These are phyloP conservation scores for Gambusia affinis DNA, from an alignment of 2,113 vertebrate genomes.

Conservation along the genomic window DNA sequence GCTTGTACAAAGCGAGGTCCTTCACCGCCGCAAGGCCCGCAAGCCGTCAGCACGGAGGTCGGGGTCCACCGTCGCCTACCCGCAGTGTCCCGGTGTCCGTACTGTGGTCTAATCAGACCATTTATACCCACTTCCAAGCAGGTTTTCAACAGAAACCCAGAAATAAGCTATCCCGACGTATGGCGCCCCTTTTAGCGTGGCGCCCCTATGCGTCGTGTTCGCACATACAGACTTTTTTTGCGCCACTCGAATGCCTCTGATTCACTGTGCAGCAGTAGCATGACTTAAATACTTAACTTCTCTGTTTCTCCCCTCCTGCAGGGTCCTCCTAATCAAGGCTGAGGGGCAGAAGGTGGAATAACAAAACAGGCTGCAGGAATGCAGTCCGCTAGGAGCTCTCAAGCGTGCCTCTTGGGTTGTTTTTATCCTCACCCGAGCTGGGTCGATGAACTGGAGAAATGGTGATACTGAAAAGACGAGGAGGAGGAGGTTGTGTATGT, in stretches of 20 bases:
- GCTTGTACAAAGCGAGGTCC: slow-evolving; percentile 44
- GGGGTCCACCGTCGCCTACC: slow-evolving; percentile 1
- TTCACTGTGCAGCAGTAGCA: background rate
- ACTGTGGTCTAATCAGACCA: too few relatives aligned
- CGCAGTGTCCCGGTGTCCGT: too few relatives aligned
- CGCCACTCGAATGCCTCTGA: background rate
- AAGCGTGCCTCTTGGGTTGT: slow-evolving; percentile 23
- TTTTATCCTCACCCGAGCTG: slow-evolving; percentile 29
- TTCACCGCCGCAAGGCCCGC: slow-evolving; percentile 26
- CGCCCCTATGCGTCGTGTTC: too few relatives aligned
- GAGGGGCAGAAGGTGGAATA: slow-evolving; percentile 47
- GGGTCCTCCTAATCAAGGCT: slow-evolving; percentile 44
- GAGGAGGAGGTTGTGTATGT: background rate
- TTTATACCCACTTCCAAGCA: too few relatives aligned
- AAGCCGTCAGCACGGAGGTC: slow-evolving; percentile 5
- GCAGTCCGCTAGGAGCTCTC: slow-evolving; percentile 30
- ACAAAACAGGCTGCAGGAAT: slow-evolving; percentile 50
- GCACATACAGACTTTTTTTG: too few relatives aligned
- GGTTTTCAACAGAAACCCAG: too few relatives aligned
- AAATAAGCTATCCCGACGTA: too few relatives aligned
- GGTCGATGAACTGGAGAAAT: slow-evolving; percentile 45
- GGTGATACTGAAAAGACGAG: background rate
- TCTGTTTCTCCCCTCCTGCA: slow-evolving; percentile 44
- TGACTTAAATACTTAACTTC: slow-evolving; percentile 6
- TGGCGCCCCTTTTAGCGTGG: too few relatives aligned